Percentiles rank a stretch among this genome's conserved stretches.
Evolutionary conservation across 2,888 invertebrate genomes (phyloP).

Genomic region (Cheilosia urbana): DNA sequence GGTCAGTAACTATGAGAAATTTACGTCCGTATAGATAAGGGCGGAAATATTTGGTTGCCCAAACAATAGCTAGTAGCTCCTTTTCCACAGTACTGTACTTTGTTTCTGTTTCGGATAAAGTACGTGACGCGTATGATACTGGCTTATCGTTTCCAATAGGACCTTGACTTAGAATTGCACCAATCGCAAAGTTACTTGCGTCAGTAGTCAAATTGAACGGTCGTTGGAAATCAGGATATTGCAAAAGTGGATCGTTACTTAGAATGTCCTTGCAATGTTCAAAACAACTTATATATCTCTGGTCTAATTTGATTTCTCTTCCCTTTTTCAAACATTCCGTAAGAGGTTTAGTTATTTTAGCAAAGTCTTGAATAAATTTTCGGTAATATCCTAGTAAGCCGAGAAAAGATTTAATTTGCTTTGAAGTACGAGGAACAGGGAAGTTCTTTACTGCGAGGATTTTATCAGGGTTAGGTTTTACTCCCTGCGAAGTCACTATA

Average conservation of each 20-base stretch:
- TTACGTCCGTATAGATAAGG: conserved; percentile 79
- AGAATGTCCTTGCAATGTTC: conserved; percentile 32
- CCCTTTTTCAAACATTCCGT: conserved; percentile 21
- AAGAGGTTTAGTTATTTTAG: conserved; percentile 35
- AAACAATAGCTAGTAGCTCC: conserved; percentile 79
- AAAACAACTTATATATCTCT: conserved; percentile 15
- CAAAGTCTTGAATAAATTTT: conserved; percentile 46
- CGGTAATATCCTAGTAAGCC: conserved; percentile 45
- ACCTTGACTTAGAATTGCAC: conserved; percentile 76
- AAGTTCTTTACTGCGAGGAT: conserved; percentile 32
- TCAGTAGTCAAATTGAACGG: conserved; percentile 35
- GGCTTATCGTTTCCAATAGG: conserved; percentile 67
- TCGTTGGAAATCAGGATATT: conserved; percentile 24
- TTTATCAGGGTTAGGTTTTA: conserved; percentile 36
- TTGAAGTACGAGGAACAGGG: conserved; percentile 37
- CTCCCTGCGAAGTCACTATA: conserved; percentile 13
- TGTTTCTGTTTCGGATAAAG: conserved; percentile 65
- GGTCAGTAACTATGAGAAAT: conserved; percentile 80
- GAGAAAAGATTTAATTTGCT: conserved; percentile 30
- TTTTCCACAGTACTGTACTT: conserved; percentile 79
- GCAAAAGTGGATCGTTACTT: conserved; percentile 23
- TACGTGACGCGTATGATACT: conserved; percentile 77
- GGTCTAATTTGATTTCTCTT: conserved; percentile 9
- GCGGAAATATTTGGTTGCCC: conserved; percentile 80
- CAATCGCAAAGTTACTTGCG: conserved; percentile 74